These are phyloP conservation scores for Drosophila oshimai DNA, from an alignment of 1,140 invertebrate genomes.

Conservation along the genomic window DNA sequence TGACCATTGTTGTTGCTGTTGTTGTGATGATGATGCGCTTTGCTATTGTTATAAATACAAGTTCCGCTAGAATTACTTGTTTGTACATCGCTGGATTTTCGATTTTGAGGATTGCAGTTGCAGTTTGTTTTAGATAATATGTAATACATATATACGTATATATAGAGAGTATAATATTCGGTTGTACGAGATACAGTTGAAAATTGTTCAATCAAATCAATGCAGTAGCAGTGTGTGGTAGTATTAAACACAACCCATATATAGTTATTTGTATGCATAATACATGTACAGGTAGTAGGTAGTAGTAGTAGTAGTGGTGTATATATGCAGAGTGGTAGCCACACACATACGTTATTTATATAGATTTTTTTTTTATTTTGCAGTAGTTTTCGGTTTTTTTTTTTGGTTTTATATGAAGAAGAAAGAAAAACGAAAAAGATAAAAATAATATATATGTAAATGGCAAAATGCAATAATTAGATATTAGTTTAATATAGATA, in stretches of 20 bases:
- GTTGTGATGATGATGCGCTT: slow-evolving; percentile 70
- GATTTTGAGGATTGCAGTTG: slow-evolving; percentile 61
- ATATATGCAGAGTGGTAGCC: slow-evolving; percentile 79
- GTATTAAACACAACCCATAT: slow-evolving; percentile 82
- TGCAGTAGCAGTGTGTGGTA: slow-evolving; percentile 81
- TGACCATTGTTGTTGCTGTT: slow-evolving; percentile 64
- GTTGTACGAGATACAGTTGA: slow-evolving; percentile 79
- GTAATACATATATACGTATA: slow-evolving; percentile 73
- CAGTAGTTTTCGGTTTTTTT: slow-evolving; percentile 78
- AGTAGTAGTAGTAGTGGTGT: slow-evolving; percentile 74
- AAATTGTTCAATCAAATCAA: slow-evolving; percentile 80
- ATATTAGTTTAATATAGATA: slow-evolving; percentile 81
- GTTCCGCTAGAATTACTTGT: slow-evolving; percentile 82
- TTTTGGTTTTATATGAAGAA: slow-evolving; percentile 79
- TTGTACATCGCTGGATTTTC: slow-evolving; percentile 82
- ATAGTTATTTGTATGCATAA: slow-evolving; percentile 82
- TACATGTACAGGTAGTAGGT: slow-evolving; percentile 82
- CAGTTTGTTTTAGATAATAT: slow-evolving; percentile 72
- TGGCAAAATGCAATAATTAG: slow-evolving; percentile 83
- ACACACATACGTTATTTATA: slow-evolving; percentile 81
- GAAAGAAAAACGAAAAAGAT: slow-evolving; percentile 83
- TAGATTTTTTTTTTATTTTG: slow-evolving; percentile 69
- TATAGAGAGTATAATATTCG: slow-evolving; percentile 69
- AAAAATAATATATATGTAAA: slow-evolving; percentile 82
- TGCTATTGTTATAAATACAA: slow-evolving; percentile 81